Evolutionary conservation across 2,113 vertebrate genomes (phyloP).

Genomic region (Willisornis vidua): DNA sequence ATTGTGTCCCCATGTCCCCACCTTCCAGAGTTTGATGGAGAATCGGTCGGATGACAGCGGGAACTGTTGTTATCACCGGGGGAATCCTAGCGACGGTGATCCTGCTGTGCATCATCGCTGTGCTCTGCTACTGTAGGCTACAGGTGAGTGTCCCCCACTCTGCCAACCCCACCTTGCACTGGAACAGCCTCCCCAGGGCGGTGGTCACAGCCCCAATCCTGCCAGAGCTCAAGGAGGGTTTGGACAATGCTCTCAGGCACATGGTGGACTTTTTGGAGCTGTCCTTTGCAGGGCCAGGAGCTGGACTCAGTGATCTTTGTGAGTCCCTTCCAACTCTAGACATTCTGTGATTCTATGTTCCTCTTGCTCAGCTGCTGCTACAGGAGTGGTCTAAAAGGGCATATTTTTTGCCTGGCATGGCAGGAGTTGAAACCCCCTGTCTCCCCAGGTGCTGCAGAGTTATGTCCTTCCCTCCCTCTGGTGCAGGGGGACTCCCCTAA

Average conservation of each 20-base stretch:
- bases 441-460: background rate
- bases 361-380: rapidly evolving
- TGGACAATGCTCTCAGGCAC: background rate
- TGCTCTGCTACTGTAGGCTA: conserved; percentile 99
- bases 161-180: background rate
- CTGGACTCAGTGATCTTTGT: rapidly evolving
- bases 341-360: background rate
- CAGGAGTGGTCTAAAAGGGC: too few relatives aligned
- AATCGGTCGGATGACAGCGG: conserved; percentile 98
- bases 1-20: background rate
- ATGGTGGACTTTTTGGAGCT: background rate
- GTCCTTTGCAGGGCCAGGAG: background rate
- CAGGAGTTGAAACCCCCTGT: background rate
- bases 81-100: conserved; percentile 99
- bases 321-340: rapidly evolving
- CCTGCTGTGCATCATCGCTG: conserved; percentile 96
- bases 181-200: background rate
- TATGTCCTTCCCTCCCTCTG: background rate
- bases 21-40: conserved; percentile 94
- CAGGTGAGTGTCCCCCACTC: conserved; percentile 78
- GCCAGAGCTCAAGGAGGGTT: background rate
- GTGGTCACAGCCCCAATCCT: background rate
- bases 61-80: conserved; percentile 99
- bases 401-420: background rate
- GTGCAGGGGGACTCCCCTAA: background rate